Percentiles rank a stretch among this genome's conserved stretches.
Evolutionary conservation across 1,140 invertebrate species (phyloP).

Genomic region (Cotesia typhae): DNA sequence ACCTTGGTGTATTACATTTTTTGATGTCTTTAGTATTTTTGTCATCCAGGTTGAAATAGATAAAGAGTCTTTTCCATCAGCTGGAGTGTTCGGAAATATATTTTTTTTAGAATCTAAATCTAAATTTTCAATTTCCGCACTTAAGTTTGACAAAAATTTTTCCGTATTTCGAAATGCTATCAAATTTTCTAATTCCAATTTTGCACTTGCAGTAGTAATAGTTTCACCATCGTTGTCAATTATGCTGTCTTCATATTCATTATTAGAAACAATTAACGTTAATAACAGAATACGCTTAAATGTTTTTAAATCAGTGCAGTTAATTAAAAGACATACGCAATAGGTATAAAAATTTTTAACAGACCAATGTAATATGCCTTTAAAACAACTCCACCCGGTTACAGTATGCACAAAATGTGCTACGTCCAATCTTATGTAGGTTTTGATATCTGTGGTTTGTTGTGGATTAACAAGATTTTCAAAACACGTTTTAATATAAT

Average conservation of each 20-base stretch:
- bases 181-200: slow-evolving; percentile 3
- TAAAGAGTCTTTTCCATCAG: neutral
- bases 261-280: slow-evolving; percentile 1
- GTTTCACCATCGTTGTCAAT: neutral
- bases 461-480: neutral
- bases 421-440: slow-evolving; percentile 6
- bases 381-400: neutral
- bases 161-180: neutral
- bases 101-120: neutral
- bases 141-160: neutral
- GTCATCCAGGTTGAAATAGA: neutral
- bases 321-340: slow-evolving; percentile 1
- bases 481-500: slow-evolving; percentile 6
- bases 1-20: slow-evolving; percentile 7
- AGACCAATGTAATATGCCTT: neutral
- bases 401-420: neutral
- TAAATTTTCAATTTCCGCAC: neutral
- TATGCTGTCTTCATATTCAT: neutral
- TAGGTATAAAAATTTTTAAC: neutral
- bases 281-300: slow-evolving; percentile 6
- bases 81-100: neutral
- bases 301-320: neutral
- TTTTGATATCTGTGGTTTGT: neutral
- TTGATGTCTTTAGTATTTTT: neutral
- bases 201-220: neutral